Base-by-base conservation (phyloP, 2,888 invertebrate species). In the Exephanes ischioxanthus region DNA sequence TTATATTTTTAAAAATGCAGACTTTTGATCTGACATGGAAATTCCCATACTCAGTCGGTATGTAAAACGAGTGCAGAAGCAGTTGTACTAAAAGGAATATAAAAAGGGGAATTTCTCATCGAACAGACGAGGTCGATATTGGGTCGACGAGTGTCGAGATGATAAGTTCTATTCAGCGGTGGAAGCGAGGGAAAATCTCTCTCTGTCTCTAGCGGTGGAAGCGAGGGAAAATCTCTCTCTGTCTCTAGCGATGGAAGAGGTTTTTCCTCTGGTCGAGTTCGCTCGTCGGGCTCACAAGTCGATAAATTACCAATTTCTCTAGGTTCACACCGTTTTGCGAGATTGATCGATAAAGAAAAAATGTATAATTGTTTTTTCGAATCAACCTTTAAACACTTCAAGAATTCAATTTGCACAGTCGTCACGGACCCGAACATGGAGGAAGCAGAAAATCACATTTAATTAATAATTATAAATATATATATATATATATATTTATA, bases 251-350 rank as follows among this genome's bases (percentile, higher is more conserved):
- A 19, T n/a, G 53, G n/a, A n/a, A 53, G 22, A 19, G 53, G 19
- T n/a, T 19, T 19, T 53, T 63, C 26, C 45, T 63, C 45, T 9
- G 33, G 41, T 61, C 61, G 72, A 41, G n/a, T 75, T n/a, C 63
- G 63, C 61, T 81, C 84, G 81, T 85, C 68, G 77, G 81, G 81
- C 71, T 55, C 30, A 26, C 30, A 3, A 30, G 30, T 30, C 4
- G 30, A 2, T 30, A 30, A 30, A 0, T 30, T 30, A 30, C 30
- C 2, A 5, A 30, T 30, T 30, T 30, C 2, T 4, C 30, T 30
- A 26, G 26, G 2, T 26, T 26, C 26, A 2, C 26, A 26, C 2
- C 26, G 26, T 26, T 26, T 26, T 26, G 26, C 26, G 26, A 26
- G 26, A 26, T 26, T 26, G 26, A 2, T 26, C 26, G 26, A 26